These are phyloP conservation scores for Enhydra lutris DNA, from an alignment of 2,113 vertebrate species.

Conservation along the genomic window DNA sequence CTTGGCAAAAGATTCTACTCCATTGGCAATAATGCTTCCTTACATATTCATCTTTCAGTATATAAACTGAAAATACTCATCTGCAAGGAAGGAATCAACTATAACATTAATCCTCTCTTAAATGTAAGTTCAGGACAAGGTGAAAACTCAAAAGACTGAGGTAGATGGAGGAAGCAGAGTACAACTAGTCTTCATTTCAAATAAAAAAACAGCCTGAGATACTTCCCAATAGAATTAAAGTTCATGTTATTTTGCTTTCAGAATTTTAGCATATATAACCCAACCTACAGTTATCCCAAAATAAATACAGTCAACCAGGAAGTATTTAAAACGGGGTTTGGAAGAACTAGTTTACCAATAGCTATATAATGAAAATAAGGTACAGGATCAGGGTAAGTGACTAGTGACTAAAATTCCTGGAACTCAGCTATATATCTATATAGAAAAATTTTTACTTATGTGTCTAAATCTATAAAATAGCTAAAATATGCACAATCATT, in stretches of 20 bases:
- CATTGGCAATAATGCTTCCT: background rate
- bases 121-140: background rate
- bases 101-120: background rate
- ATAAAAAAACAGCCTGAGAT: background rate
- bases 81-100: conserved; percentile 2
- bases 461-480: background rate
- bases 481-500: background rate
- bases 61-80: background rate
- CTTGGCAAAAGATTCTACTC: conserved; percentile 13
- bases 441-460: background rate
- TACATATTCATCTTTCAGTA: background rate
- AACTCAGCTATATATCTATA: background rate
- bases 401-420: background rate
- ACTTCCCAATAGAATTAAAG: background rate
- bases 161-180: background rate
- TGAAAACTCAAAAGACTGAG: background rate
- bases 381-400: background rate
- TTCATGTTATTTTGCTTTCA: conserved; percentile 22
- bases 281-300: background rate
- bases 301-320: background rate
- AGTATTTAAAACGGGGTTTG: background rate
- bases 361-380: conserved; percentile 10
- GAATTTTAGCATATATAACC: conserved; percentile 3
- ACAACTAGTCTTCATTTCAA: background rate
- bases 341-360: background rate